phyloP scores from a whole-genome alignment of 2,113 vertebrate genomes.

The Excalfactoria chinensis region DNA sequence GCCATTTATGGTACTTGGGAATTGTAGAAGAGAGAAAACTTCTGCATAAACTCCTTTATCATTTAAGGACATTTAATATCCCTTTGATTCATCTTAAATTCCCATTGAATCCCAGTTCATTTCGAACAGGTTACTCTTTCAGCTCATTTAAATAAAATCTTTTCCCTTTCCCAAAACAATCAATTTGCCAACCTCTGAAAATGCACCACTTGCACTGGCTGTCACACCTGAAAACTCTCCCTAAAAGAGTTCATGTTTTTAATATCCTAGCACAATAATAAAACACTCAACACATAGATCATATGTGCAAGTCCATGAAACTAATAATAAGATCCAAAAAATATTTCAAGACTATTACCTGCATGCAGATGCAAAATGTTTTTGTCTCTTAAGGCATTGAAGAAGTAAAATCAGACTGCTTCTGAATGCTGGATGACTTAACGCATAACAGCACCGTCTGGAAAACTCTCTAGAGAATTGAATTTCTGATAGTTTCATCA shows the following conservation, averaged over 20 bases:
- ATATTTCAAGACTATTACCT: neutral
- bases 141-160: neutral
- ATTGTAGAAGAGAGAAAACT: neutral
- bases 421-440: neutral
- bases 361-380: neutral
- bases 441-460: neutral
- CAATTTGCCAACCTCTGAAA: neutral
- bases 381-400: neutral
- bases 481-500: conserved; percentile 22
- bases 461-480: neutral
- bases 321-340: fast-evolving
- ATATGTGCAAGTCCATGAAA: neutral
- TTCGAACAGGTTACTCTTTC: neutral
- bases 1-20: neutral
- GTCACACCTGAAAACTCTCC: neutral
- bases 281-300: neutral
- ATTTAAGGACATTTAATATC: neutral
- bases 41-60: neutral
- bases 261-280: neutral
- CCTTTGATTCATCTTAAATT: conserved; percentile 17
- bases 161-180: fast-evolving
- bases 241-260: neutral
- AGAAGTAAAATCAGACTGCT: neutral
- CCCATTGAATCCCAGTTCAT: conserved; percentile 5
- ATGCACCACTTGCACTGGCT: neutral